phyloP scores from a whole-genome alignment of 2,113 vertebrate genomes.

The Sorex araneus region DNA sequence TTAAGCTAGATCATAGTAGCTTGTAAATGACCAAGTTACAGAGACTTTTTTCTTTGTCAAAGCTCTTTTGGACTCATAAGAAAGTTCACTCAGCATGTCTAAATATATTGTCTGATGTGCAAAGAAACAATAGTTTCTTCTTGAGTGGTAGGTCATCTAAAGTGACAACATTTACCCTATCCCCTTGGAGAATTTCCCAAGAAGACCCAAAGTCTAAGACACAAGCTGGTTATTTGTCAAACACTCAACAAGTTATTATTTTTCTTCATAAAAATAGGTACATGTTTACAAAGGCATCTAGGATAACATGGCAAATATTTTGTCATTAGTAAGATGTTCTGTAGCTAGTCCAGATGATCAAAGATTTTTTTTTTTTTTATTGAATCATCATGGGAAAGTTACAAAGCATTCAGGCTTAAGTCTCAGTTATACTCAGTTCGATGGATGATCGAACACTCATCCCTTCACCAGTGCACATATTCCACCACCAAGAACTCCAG shows the following conservation, averaged over 20 bases:
- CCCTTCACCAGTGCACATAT: too few species aligned
- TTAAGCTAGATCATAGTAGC: too few species aligned
- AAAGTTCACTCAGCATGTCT: neutral
- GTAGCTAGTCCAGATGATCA: neutral
- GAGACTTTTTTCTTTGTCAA: neutral
- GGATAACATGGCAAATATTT: slow-evolving; percentile 21
- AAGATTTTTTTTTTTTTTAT: too few species aligned
- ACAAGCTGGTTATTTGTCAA: slow-evolving; percentile 14
- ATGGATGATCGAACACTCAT: too few species aligned
- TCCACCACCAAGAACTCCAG: too few species aligned
- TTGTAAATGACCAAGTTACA: neutral
- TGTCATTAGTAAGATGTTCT: slow-evolving; percentile 38
- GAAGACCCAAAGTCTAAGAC: neutral
- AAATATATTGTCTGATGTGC: neutral
- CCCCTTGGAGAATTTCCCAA: neutral
- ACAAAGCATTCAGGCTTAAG: too few species aligned
- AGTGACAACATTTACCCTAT: slow-evolving; percentile 1
- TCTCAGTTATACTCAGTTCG: too few species aligned
- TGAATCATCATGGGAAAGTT: too few species aligned
- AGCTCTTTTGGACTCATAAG: neutral
- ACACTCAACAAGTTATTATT: slow-evolving; percentile 1
- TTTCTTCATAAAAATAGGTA: neutral
- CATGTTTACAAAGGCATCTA: neutral
- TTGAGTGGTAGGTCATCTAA: neutral
- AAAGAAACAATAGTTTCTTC: neutral